Evolutionary conservation across 92 coral and sea anemone species (phyloP), one percentile per base, ranked within the genome.

Genomic region (Porites rus): DNA sequence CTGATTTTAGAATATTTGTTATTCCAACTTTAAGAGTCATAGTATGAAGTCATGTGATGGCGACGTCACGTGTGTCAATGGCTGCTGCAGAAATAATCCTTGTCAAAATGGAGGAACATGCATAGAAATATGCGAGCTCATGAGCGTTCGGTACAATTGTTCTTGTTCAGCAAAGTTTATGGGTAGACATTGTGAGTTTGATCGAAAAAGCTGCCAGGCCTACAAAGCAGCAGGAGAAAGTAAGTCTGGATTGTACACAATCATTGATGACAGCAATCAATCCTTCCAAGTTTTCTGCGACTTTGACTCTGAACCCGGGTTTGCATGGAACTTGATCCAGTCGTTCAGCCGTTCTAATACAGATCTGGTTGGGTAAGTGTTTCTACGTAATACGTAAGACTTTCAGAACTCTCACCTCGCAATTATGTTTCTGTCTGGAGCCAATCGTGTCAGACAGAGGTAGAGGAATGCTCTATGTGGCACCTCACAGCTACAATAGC

Each of bases 21-120:
- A 56, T 8, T 38, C 46, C 46, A 38, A 56, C 16, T 56, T 56
- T 56, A 17, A 77, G 82, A 62, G 10, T 8, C 16, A 60, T 8
- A 13, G 69, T 11, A 13, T 62, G 69, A 51, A n/a, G 62, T 12
- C 63, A 16, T 79, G 84, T 66, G 63, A 10, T 51, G 84, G 74
- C 0, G 64, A 19, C 46, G 46, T 20, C 16, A 65, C 73, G n/a
- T 65, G 84, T 50, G 31, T 9, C 74, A 79, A 79, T 24, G 74
- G 84, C 74, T 79, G 84, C 84, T 79, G 84, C 20, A 13, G 7
- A 11, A 66, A 20, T n/a, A 79, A 50, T 66, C 84, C 84, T 17
- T 79, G 84, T 51, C 51, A 43, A 8, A 79, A 79, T 79, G 74
- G 84, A 65, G 83, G 83, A 46, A 79, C 74, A 59, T 77, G 82